A percentile compares a stretch with the other conserved stretches of the same genome.
Evolutionary conservation across 2,113 vertebrate species (phyloP).

Genomic region (Strix aluco): DNA sequence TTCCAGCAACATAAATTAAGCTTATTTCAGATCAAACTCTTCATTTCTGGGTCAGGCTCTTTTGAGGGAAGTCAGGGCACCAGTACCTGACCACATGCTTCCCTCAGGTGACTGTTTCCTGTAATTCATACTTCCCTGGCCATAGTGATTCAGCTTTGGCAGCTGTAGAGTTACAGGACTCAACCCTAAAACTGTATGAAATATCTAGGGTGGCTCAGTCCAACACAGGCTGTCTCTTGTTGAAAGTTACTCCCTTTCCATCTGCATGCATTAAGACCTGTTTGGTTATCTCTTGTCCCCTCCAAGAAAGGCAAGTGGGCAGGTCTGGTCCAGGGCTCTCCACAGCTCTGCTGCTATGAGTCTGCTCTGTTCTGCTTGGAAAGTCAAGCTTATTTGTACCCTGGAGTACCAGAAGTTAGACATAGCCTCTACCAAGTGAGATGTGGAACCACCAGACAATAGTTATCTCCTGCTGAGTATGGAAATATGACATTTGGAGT

Average conservation of each 20-base stretch:
- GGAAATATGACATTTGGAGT: not conserved
- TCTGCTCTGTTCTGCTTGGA: not conserved
- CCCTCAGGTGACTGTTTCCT: not conserved
- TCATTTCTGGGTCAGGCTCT: not conserved
- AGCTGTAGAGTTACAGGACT: not conserved
- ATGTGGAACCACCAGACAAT: not conserved
- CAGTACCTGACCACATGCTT: fast-evolving
- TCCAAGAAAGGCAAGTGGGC: not conserved
- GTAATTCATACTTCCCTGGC: not conserved
- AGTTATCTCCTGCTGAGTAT: not conserved
- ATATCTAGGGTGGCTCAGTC: not conserved
- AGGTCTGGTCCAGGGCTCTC: not conserved
- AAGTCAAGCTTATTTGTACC: not conserved
- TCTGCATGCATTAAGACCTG: not conserved
- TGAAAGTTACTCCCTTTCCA: not conserved
- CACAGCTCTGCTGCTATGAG: not conserved
- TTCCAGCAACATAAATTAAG: not conserved
- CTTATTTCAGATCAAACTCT: not conserved
- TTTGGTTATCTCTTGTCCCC: not conserved
- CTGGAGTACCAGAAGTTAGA: not conserved
- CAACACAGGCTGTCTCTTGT: not conserved
- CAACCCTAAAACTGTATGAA: fast-evolving
- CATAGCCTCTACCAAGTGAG: not conserved
- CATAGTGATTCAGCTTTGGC: not conserved
- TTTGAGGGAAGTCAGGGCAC: not conserved